Evolutionary conservation across 1,140 invertebrate genomes (phyloP).

Genomic region (Eufriesea mexicana): DNA sequence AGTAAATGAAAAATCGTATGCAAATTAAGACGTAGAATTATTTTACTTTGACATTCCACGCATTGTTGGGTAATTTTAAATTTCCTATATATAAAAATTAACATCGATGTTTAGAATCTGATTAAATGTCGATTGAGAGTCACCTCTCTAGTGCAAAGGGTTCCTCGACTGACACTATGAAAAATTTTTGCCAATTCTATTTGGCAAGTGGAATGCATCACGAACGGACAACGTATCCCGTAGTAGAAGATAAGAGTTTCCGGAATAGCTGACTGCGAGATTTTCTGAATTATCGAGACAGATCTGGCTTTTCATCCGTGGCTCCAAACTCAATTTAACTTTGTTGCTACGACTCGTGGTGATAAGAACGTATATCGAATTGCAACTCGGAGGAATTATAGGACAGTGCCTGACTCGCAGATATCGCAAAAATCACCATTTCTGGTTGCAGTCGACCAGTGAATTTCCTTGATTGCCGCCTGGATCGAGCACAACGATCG

Average conservation of each 20-base stretch:
- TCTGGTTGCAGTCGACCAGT: not conserved
- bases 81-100: no score
- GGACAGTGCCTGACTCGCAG: not conserved
- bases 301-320: no score
- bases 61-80: no score
- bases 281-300: not conserved
- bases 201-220: not conserved
- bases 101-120: no score
- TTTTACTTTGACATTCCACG: no score
- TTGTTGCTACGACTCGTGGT: not conserved
- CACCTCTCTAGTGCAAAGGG: no score
- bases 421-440: not conserved
- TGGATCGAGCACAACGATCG: slow-evolving; percentile 37
- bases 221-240: not conserved
- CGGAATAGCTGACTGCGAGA: not conserved
- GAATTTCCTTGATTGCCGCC: not conserved
- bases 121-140: no score
- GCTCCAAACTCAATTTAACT: slow-evolving; percentile 24
- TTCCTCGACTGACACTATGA: not conserved
- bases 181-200: not conserved
- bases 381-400: slow-evolving; percentile 11
- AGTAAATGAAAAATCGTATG: no score
- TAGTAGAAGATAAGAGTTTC: not conserved
- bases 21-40: no score
- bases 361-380: not conserved